phyloP scores from a whole-genome alignment of 2,797 vertebrate genomes.

The Leptoclinus maculatus region DNA sequence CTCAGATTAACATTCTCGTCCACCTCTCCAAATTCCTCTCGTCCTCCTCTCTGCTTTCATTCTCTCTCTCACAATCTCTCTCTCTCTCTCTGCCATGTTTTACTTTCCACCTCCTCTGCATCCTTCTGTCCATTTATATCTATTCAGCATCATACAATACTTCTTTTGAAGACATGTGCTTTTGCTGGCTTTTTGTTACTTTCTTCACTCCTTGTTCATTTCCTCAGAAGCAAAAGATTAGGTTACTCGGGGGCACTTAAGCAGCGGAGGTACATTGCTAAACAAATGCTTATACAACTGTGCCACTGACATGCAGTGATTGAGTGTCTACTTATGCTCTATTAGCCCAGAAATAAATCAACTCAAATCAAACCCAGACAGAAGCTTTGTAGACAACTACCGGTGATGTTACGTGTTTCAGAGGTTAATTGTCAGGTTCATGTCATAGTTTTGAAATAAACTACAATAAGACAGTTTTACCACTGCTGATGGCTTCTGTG shows the following conservation, averaged over 20 bases:
- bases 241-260: constrained; percentile 49
- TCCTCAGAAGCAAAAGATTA: constrained; percentile 53
- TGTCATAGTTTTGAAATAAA: constrained; percentile 2
- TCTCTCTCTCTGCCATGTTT: constrained; percentile 23
- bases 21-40: constrained; percentile 65
- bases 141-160: constrained; percentile 40
- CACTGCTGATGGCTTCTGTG: constrained; percentile 6
- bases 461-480: constrained; percentile 1
- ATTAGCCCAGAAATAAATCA: constrained; percentile 60
- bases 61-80: constrained; percentile 37
- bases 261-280: constrained; percentile 47
- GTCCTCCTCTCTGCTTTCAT: constrained; percentile 39
- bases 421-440: constrained; percentile 20
- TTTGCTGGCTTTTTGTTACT: constrained; percentile 34
- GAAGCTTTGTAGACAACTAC: constrained; percentile 21
- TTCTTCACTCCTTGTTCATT: constrained; percentile 39
- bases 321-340: constrained; percentile 76
- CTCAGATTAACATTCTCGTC: constrained; percentile 81
- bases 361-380: constrained; percentile 6
- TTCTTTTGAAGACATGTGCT: constrained; percentile 39
- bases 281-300: constrained; percentile 56
- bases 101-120: constrained; percentile 38
- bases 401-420: constrained; percentile 9
- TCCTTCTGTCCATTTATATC: constrained; percentile 56
- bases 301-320: constrained; percentile 56